Percentiles rank a stretch among this genome's conserved stretches.
Conservation (phyloP, 1,140 invertebrate genomes). For the Lasioglossum baleicum region DNA sequence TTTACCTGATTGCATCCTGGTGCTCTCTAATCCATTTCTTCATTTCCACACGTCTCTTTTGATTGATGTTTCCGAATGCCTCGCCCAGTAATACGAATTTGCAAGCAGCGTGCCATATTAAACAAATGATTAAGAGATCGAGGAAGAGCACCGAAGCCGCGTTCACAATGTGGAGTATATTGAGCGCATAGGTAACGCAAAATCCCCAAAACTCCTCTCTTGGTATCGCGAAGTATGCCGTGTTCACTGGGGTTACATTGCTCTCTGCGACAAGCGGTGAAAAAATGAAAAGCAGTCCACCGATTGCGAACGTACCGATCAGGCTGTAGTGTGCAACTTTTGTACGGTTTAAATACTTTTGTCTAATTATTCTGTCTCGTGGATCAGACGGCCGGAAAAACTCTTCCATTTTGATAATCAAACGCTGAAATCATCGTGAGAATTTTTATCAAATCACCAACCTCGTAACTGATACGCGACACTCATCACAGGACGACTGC, state of each 20-base stretch:
- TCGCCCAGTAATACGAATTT: slow-evolving; percentile 10
- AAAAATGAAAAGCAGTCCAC: not conserved
- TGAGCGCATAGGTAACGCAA: not conserved
- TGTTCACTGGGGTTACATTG: slow-evolving; percentile 15
- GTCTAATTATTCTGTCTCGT: not conserved
- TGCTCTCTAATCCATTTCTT: not conserved
- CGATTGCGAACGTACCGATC: not conserved
- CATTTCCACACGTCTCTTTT: not conserved
- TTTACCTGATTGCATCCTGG: not conserved
- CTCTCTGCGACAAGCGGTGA: not conserved
- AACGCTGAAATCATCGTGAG: not conserved
- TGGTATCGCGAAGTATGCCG: slow-evolving; percentile 13
- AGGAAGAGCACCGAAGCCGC: not conserved
- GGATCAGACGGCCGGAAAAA: not conserved
- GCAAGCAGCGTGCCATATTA: slow-evolving; percentile 28
- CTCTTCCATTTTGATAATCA: slow-evolving; percentile 10
- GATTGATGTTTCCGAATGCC: not conserved
- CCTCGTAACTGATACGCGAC: too few species aligned
- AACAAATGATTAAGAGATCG: slow-evolving; percentile 19
- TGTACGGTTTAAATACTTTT: not conserved
- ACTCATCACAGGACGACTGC: too few species aligned
- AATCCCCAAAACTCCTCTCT: slow-evolving; percentile 11
- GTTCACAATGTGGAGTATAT: not conserved
- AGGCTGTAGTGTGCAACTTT: not conserved
- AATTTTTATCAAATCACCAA: too few species aligned